These are phyloP conservation scores for Drosophila sturtevanti DNA, from an alignment of 1,140 invertebrate species.

Conservation along the genomic window DNA sequence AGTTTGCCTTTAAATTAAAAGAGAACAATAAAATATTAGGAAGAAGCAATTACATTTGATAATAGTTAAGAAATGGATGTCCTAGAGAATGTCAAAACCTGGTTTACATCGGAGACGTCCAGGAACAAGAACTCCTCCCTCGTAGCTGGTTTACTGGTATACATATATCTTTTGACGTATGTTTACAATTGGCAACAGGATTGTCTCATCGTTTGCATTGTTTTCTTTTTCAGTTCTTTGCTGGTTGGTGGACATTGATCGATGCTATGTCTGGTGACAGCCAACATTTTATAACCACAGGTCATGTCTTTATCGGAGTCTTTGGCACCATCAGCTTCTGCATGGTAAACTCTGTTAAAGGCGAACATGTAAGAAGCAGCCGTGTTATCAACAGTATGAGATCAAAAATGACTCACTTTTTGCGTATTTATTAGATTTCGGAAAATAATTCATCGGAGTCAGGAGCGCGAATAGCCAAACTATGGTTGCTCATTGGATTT, in stretches of 20 bases:
- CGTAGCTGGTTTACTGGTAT: constrained; percentile 92
- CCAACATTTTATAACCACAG: constrained; percentile 85
- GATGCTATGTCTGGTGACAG: constrained; percentile 93
- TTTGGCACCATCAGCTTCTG: constrained; percentile 96
- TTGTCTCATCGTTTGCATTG: neutral
- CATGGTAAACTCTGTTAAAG: constrained; percentile 99
- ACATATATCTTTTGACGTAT: constrained; percentile 67
- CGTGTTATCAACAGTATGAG: too few relatives aligned
- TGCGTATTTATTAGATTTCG: constrained; percentile 61
- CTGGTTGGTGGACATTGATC: constrained; percentile 99
- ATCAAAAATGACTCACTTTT: constrained; percentile 58
- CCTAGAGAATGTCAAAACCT: constrained; percentile 57
- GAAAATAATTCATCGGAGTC: constrained; percentile 74
- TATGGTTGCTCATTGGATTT: constrained; percentile 99
- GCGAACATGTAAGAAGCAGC: constrained; percentile 89
- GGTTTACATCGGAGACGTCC: constrained; percentile 85
- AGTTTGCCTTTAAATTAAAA: neutral
- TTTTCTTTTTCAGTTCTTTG: constrained; percentile 88
- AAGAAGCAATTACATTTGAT: constrained; percentile 23
- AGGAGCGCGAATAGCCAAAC: constrained; percentile 93
- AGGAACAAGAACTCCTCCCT: constrained; percentile 93
- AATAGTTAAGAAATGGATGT: constrained; percentile 57
- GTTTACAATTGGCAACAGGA: neutral
- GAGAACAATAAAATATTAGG: neutral
- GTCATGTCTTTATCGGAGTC: constrained; percentile 97